Evolutionary conservation across 37 sponge, comb jelly and placozoan species (phyloP), one percentile per base, ranked within the genome.

Genomic region (Cliona cf. orientalis): DNA sequence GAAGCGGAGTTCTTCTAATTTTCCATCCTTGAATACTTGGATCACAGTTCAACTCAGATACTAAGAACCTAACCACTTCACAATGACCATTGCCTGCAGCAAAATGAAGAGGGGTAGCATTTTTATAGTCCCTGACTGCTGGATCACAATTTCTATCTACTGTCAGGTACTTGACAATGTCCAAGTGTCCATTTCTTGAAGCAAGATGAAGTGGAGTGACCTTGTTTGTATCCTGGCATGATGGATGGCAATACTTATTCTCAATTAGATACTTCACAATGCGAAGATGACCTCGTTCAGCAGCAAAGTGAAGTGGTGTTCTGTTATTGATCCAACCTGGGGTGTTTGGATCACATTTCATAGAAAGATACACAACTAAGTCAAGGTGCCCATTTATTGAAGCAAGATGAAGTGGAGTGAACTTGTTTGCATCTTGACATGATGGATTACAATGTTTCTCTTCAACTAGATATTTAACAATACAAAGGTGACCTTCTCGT

Each of bases 41-140:
- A 29, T 58, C 36, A 57, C 71, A 68, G n/a, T 56, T 38, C 44
- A 1, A 14, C 38, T 61, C 38, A n/a, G 2, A 14, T 28, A 74
- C n/a, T 2, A 84, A 33, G 34, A 32, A 84, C n/a, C 49, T 29
- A 1, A 84, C 58, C 22, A 75, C 38, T 2, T 62, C 26, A 26
- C 39, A 7, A 34, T 84, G 67, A 25, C 84, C 84, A 49, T 66
- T 53, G 22, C 34, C 26, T 36, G 84, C 84, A 49, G 84, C 84
- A 43, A 36, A 3, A 45, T 84, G 76, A 5, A 84, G 45, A 4
- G 84, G 56, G 53, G 66, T 66, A 12, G 37, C 17, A n/a, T 76
- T 76, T 35, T 22, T 38, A 32, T 32, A 55, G 43, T 74, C 46
- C 1, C 39, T 44, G 22, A 32, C 1, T 17, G 26, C 12, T 26